phyloP scores from a whole-genome alignment of 2,797 vertebrate genomes.

The Triplophysa yarkandensis region DNA sequence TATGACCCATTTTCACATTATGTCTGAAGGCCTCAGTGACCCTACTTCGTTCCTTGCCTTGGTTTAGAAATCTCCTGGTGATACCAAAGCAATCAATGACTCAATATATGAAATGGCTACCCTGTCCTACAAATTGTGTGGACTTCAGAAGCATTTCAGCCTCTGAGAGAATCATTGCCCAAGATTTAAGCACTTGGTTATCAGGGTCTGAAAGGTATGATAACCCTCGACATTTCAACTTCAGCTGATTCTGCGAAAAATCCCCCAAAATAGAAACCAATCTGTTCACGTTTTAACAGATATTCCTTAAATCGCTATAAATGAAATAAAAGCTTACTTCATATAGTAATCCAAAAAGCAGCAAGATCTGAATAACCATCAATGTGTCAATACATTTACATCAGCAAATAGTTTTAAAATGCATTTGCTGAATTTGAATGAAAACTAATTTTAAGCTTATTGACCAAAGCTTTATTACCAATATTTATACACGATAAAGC shows the following conservation, averaged over 20 bases:
- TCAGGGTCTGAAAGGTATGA: constrained; percentile 1
- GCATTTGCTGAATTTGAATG: no score
- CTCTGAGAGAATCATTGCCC: constrained; percentile 5
- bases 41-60: no score
- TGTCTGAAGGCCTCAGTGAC: not conserved
- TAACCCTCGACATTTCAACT: constrained; percentile 10
- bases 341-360: not conserved
- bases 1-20: not conserved
- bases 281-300: not conserved
- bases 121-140: constrained; percentile 12
- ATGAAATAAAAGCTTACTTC: constrained; percentile 12
- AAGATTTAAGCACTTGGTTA: constrained; percentile 11
- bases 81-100: constrained; percentile 1
- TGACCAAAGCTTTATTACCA: no score
- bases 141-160: constrained; percentile 19
- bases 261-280: not conserved
- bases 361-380: not conserved
- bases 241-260: not conserved
- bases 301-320: constrained; percentile 7
- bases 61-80: not conserved
- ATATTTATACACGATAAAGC: no score
- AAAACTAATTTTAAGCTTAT: no score
- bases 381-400: not conserved
- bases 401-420: not conserved
- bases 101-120: not conserved